Percentiles rank a stretch among this genome's conserved stretches.
Evolutionary conservation across 92 coral and sea anemone genomes (phyloP).

Genomic region (Isaurus tuberculatus): DNA sequence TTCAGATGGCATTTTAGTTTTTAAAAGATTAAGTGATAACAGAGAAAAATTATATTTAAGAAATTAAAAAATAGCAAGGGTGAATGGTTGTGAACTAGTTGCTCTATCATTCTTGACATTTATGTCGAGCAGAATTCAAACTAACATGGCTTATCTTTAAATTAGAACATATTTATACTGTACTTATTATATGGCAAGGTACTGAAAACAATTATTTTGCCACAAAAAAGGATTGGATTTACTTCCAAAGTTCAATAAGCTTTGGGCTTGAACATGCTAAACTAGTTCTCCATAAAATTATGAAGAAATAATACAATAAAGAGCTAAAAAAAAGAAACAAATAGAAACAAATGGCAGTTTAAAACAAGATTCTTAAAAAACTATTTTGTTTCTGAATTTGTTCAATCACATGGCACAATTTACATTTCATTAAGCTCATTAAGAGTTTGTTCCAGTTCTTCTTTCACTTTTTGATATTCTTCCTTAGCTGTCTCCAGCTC

Average conservation of each 20-base stretch:
- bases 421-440: slow-evolving; percentile 93
- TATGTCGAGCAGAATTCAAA: background rate
- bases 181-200: background rate
- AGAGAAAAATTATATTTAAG: no score
- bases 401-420: slow-evolving; percentile 11
- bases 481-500: slow-evolving; percentile 85
- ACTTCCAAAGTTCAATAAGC: background rate
- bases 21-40: no score
- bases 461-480: slow-evolving; percentile 82
- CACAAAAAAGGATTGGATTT: slow-evolving; percentile 2
- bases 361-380: slow-evolving; percentile 20
- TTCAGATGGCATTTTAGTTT: background rate
- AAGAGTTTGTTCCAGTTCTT: slow-evolving; percentile 88
- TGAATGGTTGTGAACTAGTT: background rate
- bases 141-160: background rate
- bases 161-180: background rate
- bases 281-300: background rate
- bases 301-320: slow-evolving; percentile 4
- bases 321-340: slow-evolving; percentile 23
- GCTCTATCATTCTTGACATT: background rate
- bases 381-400: background rate
- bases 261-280: background rate
- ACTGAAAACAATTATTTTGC: slow-evolving; percentile 1
- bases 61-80: background rate
- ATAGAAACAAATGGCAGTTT: background rate